Evolutionary conservation across 2,888 invertebrate species (phyloP), one percentile per base, ranked within the genome.

Genomic region (Elysia crispata): DNA sequence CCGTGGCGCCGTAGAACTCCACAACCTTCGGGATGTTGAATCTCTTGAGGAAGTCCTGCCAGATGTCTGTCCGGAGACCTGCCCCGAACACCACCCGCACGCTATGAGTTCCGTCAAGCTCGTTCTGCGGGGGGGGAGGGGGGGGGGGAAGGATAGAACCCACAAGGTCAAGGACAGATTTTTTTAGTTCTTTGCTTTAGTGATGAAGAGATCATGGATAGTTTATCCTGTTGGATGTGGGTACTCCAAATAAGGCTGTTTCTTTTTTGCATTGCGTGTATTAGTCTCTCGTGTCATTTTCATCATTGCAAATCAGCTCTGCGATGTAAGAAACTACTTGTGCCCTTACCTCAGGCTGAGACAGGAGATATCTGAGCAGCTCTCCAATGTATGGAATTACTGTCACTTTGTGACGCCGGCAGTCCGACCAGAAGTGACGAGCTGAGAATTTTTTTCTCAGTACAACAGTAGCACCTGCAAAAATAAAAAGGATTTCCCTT

Each of bases 1-100:
- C 98, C 0, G 98, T 98, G 1, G 98, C 97, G 0, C 97, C 98
- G 90, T 98, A 98, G 92, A 98, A 97, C 92, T 98, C 98, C 0
- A 95, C 95, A 6, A 98, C 96, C 82, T 94, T 93, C 23, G 95
- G 93, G 83, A 98, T 96, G 78, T 95, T 95, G 89, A 98, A 98
- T 66, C 98, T 94, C 50, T 95, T 94, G 0, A 96, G 94, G 89
- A 98, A 98, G 85, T 96, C 95, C 5, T 93, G 93, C 98, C 98
- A 98, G 85, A 98, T 97, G 94, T 97, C 97, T 1, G 96, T 96
- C 79, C 98, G 94, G 80, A 98, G 93, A 0, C 98, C 98, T 91
- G 98, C 98, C 31, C 98, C 98, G 91, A 95, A 97, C 83, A 98
- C 95, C 84, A 96, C 92, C 30, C 96, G 94, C 23, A 94, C 87